Evolutionary conservation across 2,113 vertebrate genomes (phyloP), one percentile per base, ranked within the genome.

Genomic region (Pseudorasbora parva): DNA sequence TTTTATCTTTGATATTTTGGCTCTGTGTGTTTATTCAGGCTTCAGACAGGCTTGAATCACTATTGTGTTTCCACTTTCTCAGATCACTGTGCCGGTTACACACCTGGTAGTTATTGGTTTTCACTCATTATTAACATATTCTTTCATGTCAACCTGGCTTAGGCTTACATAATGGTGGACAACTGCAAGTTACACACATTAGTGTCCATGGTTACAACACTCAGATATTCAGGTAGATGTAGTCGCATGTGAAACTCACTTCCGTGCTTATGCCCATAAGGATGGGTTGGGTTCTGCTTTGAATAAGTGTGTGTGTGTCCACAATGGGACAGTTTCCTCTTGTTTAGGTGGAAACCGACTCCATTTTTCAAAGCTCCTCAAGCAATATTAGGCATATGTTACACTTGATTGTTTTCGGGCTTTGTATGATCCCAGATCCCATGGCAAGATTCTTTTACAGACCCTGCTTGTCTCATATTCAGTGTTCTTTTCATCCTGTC

Each of bases 271-370:
- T 47, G 17, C 57, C 37, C 33, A 21, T 45, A 37, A 64, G 30
- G 21, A 81, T 57, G 11, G 59, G 78, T 30, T 62, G 47, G 25
- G 41, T 47, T 69, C 41, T 85, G 71, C 71, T 85, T 85, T 85
- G 78, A 82, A 81, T 82, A 82, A 5, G 64, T 41, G 30, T 81
- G 56, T 45, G 25, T 33, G 43, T 33, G 77, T 79, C 5, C 45
- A 47, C 56, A 64, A 10, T 62, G 76, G 7, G n/a, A 62, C 10
- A 0, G 17, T 81, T 68, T 81, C 21, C 19, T 56, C 47, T 56
- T 81, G 78, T n/a, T 23, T 8, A 56, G 23, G 43, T 66, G 15
- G 27, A 47, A 78, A 79, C 0, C 1, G 17, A 27, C 25, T 33
- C 30, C 10, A 2, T 33, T 33, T 68, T 81, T 25, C 33, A 47